phyloP scores from a whole-genome alignment of 2,888 invertebrate genomes.

The Campoplex capitator region DNA sequence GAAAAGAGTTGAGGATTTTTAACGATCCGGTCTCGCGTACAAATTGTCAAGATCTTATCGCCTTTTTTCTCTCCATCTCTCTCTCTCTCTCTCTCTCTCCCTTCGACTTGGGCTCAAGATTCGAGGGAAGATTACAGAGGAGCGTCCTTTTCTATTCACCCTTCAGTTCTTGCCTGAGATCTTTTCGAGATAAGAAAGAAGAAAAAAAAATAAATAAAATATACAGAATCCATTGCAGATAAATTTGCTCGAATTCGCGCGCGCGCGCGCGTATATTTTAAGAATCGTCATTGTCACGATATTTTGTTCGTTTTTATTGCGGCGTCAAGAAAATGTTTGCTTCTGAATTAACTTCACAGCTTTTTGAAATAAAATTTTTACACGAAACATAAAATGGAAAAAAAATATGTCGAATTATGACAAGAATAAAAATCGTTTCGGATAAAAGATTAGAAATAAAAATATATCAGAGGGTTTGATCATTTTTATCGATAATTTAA shows the following conservation, averaged over 20 bases:
- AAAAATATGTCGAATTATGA: not conserved
- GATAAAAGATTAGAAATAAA: not conserved
- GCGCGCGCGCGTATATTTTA: slow-evolving; percentile 35
- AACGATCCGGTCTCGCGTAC: slow-evolving; percentile 81
- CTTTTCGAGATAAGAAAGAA: slow-evolving; percentile 44
- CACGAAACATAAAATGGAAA: not conserved
- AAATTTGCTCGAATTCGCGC: slow-evolving; percentile 63
- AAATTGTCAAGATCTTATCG: slow-evolving; percentile 82
- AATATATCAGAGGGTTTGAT: not conserved
- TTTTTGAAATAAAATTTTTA: not conserved
- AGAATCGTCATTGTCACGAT: slow-evolving; percentile 10
- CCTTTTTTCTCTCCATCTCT: slow-evolving; percentile 35
- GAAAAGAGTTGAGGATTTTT: slow-evolving; percentile 73
- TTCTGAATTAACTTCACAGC: not conserved
- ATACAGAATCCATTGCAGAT: slow-evolving; percentile 57
- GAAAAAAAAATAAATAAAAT: slow-evolving; percentile 40
- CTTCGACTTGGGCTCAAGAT: slow-evolving; percentile 72
- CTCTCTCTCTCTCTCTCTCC: too few relatives aligned
- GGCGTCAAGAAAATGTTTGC: not conserved
- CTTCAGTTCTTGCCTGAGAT: slow-evolving; percentile 61
- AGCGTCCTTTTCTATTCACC: slow-evolving; percentile 72
- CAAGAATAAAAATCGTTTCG: not conserved
- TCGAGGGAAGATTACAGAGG: slow-evolving; percentile 81
- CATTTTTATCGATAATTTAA: not conserved
- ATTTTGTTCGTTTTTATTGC: slow-evolving; percentile 24